Evolutionary conservation across 1,140 invertebrate species (phyloP).

Genomic region (Heliothis subflexa): DNA sequence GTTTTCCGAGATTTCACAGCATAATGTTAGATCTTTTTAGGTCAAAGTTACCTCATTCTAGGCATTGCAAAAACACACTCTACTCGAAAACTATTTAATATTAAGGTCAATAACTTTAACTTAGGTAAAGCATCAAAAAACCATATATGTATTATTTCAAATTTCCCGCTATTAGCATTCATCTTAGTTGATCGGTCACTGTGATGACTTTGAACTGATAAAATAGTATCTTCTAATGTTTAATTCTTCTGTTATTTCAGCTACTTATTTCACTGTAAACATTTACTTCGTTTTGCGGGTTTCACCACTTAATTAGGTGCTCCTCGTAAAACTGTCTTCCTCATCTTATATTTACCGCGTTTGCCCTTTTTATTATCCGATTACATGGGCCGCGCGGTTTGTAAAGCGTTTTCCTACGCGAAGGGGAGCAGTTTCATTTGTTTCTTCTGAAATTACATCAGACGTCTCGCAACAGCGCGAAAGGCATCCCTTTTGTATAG

Average conservation of each 20-base stretch:
- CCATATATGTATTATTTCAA: too few species aligned
- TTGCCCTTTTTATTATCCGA: conserved; percentile 87
- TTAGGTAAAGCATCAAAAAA: too few species aligned
- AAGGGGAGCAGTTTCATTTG: conserved; percentile 85
- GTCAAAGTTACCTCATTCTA: too few species aligned
- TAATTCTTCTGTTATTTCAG: conserved; percentile 37
- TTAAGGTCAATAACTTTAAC: too few species aligned
- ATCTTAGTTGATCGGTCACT: too few species aligned
- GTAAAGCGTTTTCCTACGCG: conserved; percentile 78
- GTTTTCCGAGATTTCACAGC: too few species aligned
- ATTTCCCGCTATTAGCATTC: too few species aligned
- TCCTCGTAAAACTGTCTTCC: conserved; percentile 86
- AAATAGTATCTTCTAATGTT: neutral
- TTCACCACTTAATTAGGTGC: conserved; percentile 86
- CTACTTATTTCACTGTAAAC: conserved; percentile 77
- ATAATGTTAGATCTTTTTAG: too few species aligned
- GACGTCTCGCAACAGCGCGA: conserved; percentile 47
- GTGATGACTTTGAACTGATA: too few species aligned
- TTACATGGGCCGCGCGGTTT: conserved; percentile 84
- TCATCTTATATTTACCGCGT: conserved; percentile 86
- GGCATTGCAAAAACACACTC: too few species aligned
- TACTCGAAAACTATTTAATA: too few species aligned
- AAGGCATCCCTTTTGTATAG: conserved; percentile 43
- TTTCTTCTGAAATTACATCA: conserved; percentile 84
- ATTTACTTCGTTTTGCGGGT: conserved; percentile 81